These are phyloP conservation scores for Molothrus ater DNA, from an alignment of 2,797 vertebrate genomes.

Conservation along the genomic window DNA sequence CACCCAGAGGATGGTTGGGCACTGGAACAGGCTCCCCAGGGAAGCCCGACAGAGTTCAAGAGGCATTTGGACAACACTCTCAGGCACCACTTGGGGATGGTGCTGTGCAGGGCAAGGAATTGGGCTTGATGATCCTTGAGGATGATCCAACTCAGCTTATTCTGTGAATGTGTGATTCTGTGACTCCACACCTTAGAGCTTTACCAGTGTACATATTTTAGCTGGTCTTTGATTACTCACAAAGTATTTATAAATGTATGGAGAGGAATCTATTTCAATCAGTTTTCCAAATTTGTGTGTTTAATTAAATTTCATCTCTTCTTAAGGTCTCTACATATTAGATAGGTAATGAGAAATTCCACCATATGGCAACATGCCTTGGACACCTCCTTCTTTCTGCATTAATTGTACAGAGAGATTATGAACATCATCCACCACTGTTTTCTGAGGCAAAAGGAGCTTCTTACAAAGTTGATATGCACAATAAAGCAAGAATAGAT, in stretches of 20 bases:
- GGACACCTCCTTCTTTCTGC: background rate
- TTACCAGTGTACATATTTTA: background rate
- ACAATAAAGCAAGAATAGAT: background rate
- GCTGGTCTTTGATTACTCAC: background rate
- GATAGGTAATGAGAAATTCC: background rate
- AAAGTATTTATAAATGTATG: background rate
- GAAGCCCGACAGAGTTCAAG: fast-evolving
- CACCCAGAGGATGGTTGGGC: fast-evolving
- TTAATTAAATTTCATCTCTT: background rate
- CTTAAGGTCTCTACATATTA: background rate
- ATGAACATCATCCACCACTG: background rate
- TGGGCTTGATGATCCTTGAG: background rate
- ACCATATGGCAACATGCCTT: background rate
- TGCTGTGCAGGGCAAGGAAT: too few species aligned
- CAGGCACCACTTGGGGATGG: background rate
- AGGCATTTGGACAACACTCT: background rate
- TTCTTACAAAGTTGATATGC: background rate
- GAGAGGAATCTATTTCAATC: background rate
- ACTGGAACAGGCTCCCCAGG: background rate
- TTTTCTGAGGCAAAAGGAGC: background rate
- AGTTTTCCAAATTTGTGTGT: background rate
- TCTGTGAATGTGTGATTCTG: background rate
- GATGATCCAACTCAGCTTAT: background rate
- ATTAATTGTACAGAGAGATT: background rate
- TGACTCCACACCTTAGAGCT: background rate